Conservation (phyloP, 2,797 vertebrate species). For the Knipowitschia caucasica region DNA sequence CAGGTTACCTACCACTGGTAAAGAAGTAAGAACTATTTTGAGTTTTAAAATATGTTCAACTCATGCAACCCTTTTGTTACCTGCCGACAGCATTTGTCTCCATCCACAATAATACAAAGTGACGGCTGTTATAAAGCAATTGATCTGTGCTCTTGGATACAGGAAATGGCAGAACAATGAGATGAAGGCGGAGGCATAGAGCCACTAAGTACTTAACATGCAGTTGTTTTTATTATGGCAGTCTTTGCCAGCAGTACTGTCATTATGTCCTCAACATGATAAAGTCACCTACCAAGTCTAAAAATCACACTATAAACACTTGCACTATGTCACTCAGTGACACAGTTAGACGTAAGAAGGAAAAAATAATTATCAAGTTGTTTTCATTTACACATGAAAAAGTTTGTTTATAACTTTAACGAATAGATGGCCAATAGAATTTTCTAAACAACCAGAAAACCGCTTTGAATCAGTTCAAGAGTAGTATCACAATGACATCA, state of each 20-base stretch:
- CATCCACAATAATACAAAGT: slow-evolving; percentile 9
- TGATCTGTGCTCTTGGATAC: slow-evolving; percentile 27
- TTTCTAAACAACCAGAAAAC: too few relatives aligned
- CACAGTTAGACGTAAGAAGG: too few relatives aligned
- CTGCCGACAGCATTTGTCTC: slow-evolving; percentile 13
- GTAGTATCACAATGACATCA: too few relatives aligned
- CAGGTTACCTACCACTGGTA: too few relatives aligned
- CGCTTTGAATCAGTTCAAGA: too few relatives aligned
- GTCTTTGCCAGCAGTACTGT: slow-evolving; percentile 28
- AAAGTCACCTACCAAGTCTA: slow-evolving; percentile 16
- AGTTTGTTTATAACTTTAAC: too few relatives aligned
- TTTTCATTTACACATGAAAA: too few relatives aligned
- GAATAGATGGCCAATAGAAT: too few relatives aligned
- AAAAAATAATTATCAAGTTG: too few relatives aligned
- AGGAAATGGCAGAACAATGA: slow-evolving; percentile 15
- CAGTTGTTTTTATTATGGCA: slow-evolving; percentile 36
- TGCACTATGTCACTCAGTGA: too few relatives aligned
- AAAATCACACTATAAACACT: slow-evolving; percentile 8
- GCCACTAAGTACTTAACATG: slow-evolving; percentile 30
- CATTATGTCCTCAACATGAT: slow-evolving; percentile 20
- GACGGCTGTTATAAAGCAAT: slow-evolving; percentile 19
- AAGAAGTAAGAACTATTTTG: too few relatives aligned
- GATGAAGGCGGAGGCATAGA: slow-evolving; percentile 15
- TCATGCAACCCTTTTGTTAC: slow-evolving; percentile 6
- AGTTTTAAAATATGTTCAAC: slow-evolving; percentile 26